These are phyloP conservation scores for Leucozona laternaria DNA, from an alignment of 2,888 invertebrate genomes.

Conservation along the genomic window DNA sequence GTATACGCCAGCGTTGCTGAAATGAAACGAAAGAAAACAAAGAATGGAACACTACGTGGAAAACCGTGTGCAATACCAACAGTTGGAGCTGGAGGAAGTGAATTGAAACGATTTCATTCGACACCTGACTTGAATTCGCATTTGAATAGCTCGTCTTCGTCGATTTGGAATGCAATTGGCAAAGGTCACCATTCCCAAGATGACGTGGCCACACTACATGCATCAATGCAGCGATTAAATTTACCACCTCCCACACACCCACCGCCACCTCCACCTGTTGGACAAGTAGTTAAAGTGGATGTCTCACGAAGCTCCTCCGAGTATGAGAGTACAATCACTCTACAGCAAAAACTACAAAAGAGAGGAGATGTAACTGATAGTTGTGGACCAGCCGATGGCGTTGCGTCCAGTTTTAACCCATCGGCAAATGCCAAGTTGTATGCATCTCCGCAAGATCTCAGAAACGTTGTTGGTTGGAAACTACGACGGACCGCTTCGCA, in stretches of 20 bases:
- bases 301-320: slow-evolving; percentile 84
- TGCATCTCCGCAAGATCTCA: slow-evolving; percentile 94
- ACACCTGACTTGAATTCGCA: slow-evolving; percentile 91
- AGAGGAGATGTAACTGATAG: slow-evolving; percentile 79
- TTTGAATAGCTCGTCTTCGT: slow-evolving; percentile 82
- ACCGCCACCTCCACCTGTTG: slow-evolving; percentile 91
- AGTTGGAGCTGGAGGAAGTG: slow-evolving; percentile 80
- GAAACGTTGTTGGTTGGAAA: slow-evolving; percentile 86
- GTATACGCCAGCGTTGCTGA: slow-evolving; percentile 97
- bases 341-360: slow-evolving; percentile 82
- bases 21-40: slow-evolving; percentile 91
- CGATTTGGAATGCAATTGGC: slow-evolving; percentile 81
- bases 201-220: slow-evolving; percentile 86
- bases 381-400: slow-evolving; percentile 81
- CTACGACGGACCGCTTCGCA: slow-evolving; percentile 85
- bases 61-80: slow-evolving; percentile 83
- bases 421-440: slow-evolving; percentile 93
- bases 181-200: slow-evolving; percentile 89
- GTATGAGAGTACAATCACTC: slow-evolving; percentile 83
- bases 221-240: slow-evolving; percentile 84
- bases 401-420: slow-evolving; percentile 95
- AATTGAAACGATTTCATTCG: slow-evolving; percentile 92
- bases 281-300: slow-evolving; percentile 89
- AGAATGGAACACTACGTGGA: slow-evolving; percentile 82
- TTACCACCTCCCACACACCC: slow-evolving; percentile 92